Evolutionary conservation across 2,888 invertebrate species (phyloP).

Genomic region (Lasioglossum calceatum): DNA sequence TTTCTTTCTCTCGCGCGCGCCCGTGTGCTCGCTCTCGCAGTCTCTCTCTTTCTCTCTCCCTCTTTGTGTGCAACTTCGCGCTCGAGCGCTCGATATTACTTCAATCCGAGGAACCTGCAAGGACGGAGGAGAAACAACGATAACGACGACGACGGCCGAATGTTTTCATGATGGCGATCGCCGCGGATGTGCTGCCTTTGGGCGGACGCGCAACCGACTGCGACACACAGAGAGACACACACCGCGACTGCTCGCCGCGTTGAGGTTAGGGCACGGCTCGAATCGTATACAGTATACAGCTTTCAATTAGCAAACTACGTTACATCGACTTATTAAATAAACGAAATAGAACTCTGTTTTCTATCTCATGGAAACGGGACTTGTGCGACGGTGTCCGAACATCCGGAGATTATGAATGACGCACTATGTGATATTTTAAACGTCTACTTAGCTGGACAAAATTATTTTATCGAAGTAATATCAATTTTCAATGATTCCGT

Average conservation of each 20-base stretch:
- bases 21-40: constrained; percentile 30
- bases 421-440: background rate
- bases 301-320: background rate
- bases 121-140: constrained; percentile 75
- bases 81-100: constrained; percentile 69
- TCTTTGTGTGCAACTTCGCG: constrained; percentile 54
- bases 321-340: background rate
- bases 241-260: constrained; percentile 15
- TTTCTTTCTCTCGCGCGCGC: constrained; percentile 35
- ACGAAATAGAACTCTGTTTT: background rate
- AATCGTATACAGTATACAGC: background rate
- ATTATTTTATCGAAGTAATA: background rate
- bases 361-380: background rate
- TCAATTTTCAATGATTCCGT: background rate
- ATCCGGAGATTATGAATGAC: background rate
- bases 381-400: background rate
- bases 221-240: constrained; percentile 14
- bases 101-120: constrained; percentile 74
- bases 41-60: constrained; percentile 25
- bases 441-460: background rate
- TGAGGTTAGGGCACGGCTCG: constrained; percentile 32
- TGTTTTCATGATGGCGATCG: constrained; percentile 81
- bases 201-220: constrained; percentile 67
- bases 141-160: constrained; percentile 72
- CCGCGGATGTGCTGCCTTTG: constrained; percentile 58